Conservation (phyloP, 2,888 invertebrate genomes). For the Lamproptera curius region DNA sequence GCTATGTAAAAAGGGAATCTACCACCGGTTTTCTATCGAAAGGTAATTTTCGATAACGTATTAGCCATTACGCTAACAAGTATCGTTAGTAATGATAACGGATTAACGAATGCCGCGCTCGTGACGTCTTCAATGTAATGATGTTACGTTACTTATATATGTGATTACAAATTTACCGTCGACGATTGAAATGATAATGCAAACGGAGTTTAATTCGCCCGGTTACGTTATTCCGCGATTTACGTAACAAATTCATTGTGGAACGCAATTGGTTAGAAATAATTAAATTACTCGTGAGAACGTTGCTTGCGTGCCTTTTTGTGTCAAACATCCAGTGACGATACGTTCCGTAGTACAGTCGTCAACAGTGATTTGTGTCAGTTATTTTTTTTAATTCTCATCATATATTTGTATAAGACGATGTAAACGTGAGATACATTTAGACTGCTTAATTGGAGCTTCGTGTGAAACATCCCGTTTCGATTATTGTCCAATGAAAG, state of each 20-base stretch:
- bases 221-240: slow-evolving; percentile 24
- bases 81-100: no score
- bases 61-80: no score
- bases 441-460: slow-evolving; percentile 13
- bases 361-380: no score
- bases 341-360: neutral
- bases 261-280: slow-evolving; percentile 11
- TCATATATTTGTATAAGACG: no score
- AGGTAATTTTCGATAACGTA: no score
- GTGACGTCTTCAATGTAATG: slow-evolving; percentile 12
- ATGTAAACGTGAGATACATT: neutral
- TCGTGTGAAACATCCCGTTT: slow-evolving; percentile 28
- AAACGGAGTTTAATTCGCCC: slow-evolving; percentile 27
- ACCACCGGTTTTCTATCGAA: no score
- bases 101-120: slow-evolving; percentile 6
- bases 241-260: slow-evolving; percentile 21
- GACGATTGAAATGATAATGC: slow-evolving; percentile 26
- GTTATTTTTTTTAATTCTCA: no score
- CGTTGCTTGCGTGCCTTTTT: neutral
- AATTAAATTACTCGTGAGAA: slow-evolving; percentile 14
- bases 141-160: slow-evolving; percentile 14
- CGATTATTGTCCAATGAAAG: slow-evolving; percentile 47
- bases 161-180: slow-evolving; percentile 18
- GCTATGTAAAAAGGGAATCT: no score
- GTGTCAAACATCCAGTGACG: neutral